phyloP scores from a whole-genome alignment of 1,140 invertebrate genomes.

The Saxidomus purpurata region DNA sequence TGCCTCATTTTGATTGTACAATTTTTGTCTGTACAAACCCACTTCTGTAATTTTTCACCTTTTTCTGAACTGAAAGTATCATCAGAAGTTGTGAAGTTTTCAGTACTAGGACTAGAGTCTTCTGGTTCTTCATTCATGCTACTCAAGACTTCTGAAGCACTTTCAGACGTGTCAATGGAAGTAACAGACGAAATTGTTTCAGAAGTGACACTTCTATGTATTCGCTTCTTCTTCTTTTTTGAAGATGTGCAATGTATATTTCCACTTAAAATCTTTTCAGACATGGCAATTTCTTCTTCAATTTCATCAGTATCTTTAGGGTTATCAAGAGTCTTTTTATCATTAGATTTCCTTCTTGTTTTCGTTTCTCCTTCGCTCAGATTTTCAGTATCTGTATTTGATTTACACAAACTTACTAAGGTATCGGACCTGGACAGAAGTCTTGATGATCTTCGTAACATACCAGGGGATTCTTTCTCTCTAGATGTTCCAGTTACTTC shows the following conservation, averaged over 20 bases:
- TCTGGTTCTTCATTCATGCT: not conserved
- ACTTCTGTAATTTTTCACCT: not conserved
- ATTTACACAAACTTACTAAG: not conserved
- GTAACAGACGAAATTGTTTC: slow-evolving; percentile 23
- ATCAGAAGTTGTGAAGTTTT: not conserved
- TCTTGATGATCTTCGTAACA: not conserved
- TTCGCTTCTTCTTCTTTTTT: not conserved
- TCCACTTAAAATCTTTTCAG: not conserved
- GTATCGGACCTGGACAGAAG: not conserved
- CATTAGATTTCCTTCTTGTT: not conserved
- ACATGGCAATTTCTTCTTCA: not conserved
- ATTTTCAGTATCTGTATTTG: not conserved
- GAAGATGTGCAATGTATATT: not conserved
- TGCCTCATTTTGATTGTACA: slow-evolving; percentile 43
- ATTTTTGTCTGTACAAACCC: not conserved
- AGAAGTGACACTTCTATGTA: slow-evolving; percentile 17
- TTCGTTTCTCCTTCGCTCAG: not conserved
- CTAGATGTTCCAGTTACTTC: not conserved
- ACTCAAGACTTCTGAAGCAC: not conserved
- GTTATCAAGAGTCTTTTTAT: not conserved
- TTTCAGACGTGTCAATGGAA: not conserved
- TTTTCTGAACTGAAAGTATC: not conserved
- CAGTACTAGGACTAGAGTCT: not conserved
- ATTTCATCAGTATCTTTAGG: not conserved
- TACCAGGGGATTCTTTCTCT: not conserved